Base-by-base conservation (phyloP, 2,113 vertebrate genomes). In the Steatornis caripensis region DNA sequence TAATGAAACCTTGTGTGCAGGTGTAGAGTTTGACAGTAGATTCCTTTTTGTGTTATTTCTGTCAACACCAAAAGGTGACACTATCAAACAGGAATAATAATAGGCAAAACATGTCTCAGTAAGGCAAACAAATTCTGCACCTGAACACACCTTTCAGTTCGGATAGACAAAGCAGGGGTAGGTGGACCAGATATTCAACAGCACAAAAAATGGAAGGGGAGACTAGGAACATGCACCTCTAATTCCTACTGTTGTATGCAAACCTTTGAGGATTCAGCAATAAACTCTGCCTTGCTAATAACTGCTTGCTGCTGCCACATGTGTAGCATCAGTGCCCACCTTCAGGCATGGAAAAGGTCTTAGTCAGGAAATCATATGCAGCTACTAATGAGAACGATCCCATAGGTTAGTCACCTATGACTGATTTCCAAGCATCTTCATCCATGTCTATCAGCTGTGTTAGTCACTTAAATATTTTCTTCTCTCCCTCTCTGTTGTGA, bases 1-100 rank as follows among this genome's bases (percentile, higher is more conserved):
- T 86, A 84, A 95, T 95, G 87, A 96, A 46, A 16, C 90, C 75
- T 41, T 76, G 17, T 20, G 61, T 60, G 62, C 94, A 29, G 81
- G 83, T 26, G 86, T 11, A 65, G 69, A 24, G 55, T 36, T 3
- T 15, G 49, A 41, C 32, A 8, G 87, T 7, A 30, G 86, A 55
- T 72, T 90, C 68, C 62, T 77, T 46, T 86, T 55, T 11, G 86
- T 12, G 22, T 53, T 64, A 21, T 15, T 4, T 57, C 89, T 90
- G 83, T 88, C 79, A 26, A 64, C 79, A 64, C 79, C 79, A 2
- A 48, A 51, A 82, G 65, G 75, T 88, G 93, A 84, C 81, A 87
- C 39, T 60, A 10, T 45, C 49, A 1, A 48, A 58, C 23, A 23
- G 46, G 55, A 55, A 51, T 69, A 64, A 48, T 1, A 20, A 53